Evolutionary conservation across 2,113 vertebrate species (phyloP).

Genomic region (Antechinus flavipes): DNA sequence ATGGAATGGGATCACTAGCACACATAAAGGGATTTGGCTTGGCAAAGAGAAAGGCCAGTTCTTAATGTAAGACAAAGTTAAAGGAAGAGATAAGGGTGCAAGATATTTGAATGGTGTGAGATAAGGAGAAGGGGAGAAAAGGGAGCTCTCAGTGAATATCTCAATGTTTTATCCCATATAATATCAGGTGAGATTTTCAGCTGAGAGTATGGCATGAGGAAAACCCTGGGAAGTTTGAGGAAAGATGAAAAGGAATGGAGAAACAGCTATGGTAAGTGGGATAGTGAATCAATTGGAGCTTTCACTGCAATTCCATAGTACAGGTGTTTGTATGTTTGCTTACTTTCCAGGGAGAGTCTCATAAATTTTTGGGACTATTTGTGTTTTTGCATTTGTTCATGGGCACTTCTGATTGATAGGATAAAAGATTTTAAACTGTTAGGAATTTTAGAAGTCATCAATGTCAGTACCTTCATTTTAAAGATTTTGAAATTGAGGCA

Average conservation of each 20-base stretch:
- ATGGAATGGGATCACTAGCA: neutral
- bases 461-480: neutral
- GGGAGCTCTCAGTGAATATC: neutral
- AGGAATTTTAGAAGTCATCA: neutral
- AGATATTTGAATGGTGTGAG: neutral
- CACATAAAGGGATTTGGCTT: neutral
- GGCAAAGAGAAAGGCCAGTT: neutral
- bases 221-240: neutral
- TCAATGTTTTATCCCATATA: too few species aligned
- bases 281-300: neutral
- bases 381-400: neutral
- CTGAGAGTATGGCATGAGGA: neutral
- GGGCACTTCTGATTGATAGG: neutral
- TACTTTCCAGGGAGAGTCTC: neutral
- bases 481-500: neutral
- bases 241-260: neutral
- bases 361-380: neutral
- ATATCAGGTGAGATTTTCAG: neutral
- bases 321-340: neutral
- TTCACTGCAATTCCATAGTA: neutral
- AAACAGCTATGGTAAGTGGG: neutral
- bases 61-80: neutral
- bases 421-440: neutral
- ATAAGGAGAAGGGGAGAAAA: neutral
- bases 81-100: neutral